Evolutionary conservation across 2,888 invertebrate genomes (phyloP).

Genomic region (Eristalis pertinax): DNA sequence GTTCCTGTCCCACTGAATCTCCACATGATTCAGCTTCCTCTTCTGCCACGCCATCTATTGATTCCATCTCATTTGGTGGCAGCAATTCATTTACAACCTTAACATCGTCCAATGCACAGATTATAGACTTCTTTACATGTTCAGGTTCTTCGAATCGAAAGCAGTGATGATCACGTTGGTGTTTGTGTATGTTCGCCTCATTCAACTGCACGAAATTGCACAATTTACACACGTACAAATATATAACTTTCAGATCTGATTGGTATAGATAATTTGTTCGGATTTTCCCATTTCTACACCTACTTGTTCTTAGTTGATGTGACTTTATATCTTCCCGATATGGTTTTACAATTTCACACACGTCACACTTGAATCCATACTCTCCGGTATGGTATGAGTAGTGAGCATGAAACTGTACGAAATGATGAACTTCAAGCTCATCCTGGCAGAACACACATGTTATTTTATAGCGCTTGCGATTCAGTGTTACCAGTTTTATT

Average conservation of each 20-base stretch:
- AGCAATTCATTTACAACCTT: slow-evolving; percentile 39
- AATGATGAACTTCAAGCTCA: slow-evolving; percentile 66
- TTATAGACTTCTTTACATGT: slow-evolving; percentile 72
- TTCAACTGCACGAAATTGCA: slow-evolving; percentile 76
- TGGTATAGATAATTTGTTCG: slow-evolving; percentile 74
- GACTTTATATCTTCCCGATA: slow-evolving; percentile 73
- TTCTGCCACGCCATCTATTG: neutral
- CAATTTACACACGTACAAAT: slow-evolving; percentile 73
- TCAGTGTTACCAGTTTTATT: slow-evolving; percentile 67
- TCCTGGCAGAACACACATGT: slow-evolving; percentile 74
- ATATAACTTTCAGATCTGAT: slow-evolving; percentile 72
- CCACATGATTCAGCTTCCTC: neutral
- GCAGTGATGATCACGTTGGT: slow-evolving; percentile 74
- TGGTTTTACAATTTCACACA: slow-evolving; percentile 73
- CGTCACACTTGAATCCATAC: slow-evolving; percentile 74
- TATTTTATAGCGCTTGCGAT: slow-evolving; percentile 66
- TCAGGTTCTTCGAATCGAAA: slow-evolving; percentile 45
- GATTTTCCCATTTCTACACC: slow-evolving; percentile 71
- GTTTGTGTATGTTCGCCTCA: slow-evolving; percentile 75
- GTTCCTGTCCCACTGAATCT: neutral
- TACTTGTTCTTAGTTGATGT: slow-evolving; percentile 73
- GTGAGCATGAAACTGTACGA: slow-evolving; percentile 74
- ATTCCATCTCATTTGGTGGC: slow-evolving; percentile 2
- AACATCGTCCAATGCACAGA: slow-evolving; percentile 73
- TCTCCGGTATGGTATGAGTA: slow-evolving; percentile 75